phyloP scores from a whole-genome alignment of 1,140 invertebrate genomes.

The Physella acuta region DNA sequence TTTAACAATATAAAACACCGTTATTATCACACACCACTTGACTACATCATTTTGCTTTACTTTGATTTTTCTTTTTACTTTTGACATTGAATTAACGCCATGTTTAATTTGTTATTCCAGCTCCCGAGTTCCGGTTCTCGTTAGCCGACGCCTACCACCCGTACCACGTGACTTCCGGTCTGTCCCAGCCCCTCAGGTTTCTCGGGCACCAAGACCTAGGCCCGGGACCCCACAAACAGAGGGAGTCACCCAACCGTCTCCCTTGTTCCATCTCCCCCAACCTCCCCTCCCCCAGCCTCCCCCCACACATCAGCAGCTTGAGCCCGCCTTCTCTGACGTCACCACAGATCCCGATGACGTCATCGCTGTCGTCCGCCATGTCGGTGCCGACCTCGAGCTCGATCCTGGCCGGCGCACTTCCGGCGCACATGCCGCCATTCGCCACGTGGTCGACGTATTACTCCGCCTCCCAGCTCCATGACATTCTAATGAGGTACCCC shows the following conservation, averaged over 20 bases:
- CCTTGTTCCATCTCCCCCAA: constrained; percentile 11
- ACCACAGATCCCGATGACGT: constrained; percentile 17
- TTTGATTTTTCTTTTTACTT: too few species aligned
- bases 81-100: too few species aligned
- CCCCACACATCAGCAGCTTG: too few species aligned
- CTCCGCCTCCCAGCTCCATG: constrained; percentile 7
- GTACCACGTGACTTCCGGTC: not conserved
- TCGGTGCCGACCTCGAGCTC: constrained; percentile 5
- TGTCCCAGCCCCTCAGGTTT: constrained; percentile 2
- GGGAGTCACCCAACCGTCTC: too few species aligned
- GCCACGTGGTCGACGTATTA: constrained; percentile 8
- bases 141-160: constrained; percentile 24
- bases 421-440: not conserved
- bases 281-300: constrained; percentile 8
- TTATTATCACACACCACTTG: too few species aligned
- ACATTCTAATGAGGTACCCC: constrained; percentile 7
- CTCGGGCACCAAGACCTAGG: constrained; percentile 1
- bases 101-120: too few species aligned
- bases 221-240: too few species aligned
- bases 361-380: constrained; percentile 11
- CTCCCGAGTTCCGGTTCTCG: not conserved
- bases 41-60: too few species aligned
- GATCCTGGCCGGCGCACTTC: not conserved
- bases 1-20: too few species aligned
- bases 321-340: constrained; percentile 16